Evolutionary conservation across 2,113 vertebrate genomes (phyloP).

Genomic region (Procapra przewalskii): DNA sequence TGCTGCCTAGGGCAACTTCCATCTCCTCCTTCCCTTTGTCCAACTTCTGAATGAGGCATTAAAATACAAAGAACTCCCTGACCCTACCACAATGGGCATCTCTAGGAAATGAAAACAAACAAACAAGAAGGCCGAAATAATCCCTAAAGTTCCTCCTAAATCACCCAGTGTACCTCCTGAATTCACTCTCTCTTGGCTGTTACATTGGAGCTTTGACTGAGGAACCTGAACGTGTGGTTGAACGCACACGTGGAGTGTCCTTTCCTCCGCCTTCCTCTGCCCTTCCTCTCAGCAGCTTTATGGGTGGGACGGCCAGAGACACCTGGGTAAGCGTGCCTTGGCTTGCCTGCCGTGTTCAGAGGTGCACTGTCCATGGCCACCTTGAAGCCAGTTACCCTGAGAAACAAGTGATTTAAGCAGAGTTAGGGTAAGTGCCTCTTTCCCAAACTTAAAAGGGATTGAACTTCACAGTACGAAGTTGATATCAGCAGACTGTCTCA

Average conservation of each 20-base stretch:
- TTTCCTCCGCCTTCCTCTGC: neutral
- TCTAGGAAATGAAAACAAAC: neutral
- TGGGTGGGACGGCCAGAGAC: neutral
- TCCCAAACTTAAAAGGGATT: constrained; percentile 8
- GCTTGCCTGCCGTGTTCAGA: neutral
- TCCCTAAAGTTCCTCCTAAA: neutral
- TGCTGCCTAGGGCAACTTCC: neutral
- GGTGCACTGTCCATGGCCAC: neutral
- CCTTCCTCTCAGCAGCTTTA: constrained; percentile 10
- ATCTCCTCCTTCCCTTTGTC: neutral
- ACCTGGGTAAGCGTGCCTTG: neutral
- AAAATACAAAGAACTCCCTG: neutral
- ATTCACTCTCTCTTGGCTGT: neutral
- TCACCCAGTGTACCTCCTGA: neutral
- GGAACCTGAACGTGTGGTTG: neutral
- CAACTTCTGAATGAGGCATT: neutral
- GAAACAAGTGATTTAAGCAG: neutral
- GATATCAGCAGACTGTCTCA: neutral
- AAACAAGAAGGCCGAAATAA: neutral
- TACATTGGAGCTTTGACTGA: neutral
- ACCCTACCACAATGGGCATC: neutral
- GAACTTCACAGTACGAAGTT: neutral
- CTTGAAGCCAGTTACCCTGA: neutral
- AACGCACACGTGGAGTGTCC: neutral
- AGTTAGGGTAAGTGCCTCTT: neutral